Conservation (phyloP, 2,888 invertebrate species). For the Cenopis cana region DNA sequence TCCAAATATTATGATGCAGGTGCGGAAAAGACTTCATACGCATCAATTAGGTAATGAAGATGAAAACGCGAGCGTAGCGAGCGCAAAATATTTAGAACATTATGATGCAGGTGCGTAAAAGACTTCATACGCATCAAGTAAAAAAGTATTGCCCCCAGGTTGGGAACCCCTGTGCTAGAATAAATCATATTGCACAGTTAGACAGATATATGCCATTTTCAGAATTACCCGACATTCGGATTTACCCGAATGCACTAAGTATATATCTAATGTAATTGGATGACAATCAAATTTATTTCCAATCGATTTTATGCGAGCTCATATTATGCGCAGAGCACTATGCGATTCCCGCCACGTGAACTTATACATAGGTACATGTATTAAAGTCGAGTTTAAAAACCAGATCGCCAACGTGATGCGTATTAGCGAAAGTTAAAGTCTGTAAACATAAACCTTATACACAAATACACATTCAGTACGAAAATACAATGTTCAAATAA, state of each 20-base stretch:
- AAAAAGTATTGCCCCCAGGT: too few species aligned
- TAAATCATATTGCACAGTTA: too few species aligned
- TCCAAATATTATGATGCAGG: too few species aligned
- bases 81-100: too few species aligned
- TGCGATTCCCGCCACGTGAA: not conserved
- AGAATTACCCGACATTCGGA: too few species aligned
- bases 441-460: conserved; percentile 13
- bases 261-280: not conserved
- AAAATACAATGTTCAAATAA: not conserved
- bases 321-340: not conserved
- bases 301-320: not conserved
- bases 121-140: too few species aligned
- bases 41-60: too few species aligned
- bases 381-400: not conserved
- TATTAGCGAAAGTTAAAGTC: not conserved
- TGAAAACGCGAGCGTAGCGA: too few species aligned
- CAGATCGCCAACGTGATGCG: not conserved
- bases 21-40: too few species aligned
- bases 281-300: conserved; percentile 21
- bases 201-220: too few species aligned
- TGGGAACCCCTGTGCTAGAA: too few species aligned
- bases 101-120: too few species aligned
- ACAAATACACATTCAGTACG: not conserved
- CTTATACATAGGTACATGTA: not conserved
- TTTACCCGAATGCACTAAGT: not conserved